These are phyloP conservation scores for Oostethus manadensis DNA, from an alignment of 2,113 vertebrate genomes.

Conservation along the genomic window DNA sequence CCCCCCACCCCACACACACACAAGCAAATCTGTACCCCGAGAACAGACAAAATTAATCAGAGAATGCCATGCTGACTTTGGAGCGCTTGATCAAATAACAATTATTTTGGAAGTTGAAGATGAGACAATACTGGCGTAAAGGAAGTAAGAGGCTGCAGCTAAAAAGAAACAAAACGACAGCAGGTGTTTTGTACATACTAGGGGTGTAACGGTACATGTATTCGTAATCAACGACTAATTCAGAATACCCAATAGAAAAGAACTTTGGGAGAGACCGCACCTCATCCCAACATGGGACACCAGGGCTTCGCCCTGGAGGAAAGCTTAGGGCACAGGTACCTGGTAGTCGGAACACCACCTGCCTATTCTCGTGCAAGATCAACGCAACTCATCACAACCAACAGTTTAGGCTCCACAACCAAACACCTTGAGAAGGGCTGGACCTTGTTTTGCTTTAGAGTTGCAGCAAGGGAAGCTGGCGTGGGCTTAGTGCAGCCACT, in stretches of 20 bases:
- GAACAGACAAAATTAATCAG: slow-evolving; percentile 1
- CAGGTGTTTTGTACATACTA: neutral
- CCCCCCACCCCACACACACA: slow-evolving; percentile 4
- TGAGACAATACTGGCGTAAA: neutral
- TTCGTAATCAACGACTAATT: neutral
- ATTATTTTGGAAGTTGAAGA: slow-evolving; percentile 26
- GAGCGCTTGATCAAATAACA: slow-evolving; percentile 6
- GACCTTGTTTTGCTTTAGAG: too few species aligned
- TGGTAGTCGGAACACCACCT: too few species aligned
- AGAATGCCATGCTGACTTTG: neutral
- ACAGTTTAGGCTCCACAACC: too few species aligned
- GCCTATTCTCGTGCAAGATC: too few species aligned
- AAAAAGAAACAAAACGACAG: slow-evolving; percentile 10
- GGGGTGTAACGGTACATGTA: neutral
- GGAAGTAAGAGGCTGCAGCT: slow-evolving; percentile 10
- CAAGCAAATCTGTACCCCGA: neutral
- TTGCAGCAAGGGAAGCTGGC: too few species aligned
- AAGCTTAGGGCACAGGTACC: too few species aligned
- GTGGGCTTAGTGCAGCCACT: too few species aligned
- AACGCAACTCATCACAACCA: too few species aligned
- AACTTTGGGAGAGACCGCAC: too few species aligned
- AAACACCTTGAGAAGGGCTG: too few species aligned
- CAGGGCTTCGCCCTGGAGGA: too few species aligned
- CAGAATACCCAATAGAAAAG: neutral
- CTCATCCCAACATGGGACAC: too few species aligned